Conservation (phyloP, 2,797 vertebrate species). For the Xerus rutilus region DNA sequence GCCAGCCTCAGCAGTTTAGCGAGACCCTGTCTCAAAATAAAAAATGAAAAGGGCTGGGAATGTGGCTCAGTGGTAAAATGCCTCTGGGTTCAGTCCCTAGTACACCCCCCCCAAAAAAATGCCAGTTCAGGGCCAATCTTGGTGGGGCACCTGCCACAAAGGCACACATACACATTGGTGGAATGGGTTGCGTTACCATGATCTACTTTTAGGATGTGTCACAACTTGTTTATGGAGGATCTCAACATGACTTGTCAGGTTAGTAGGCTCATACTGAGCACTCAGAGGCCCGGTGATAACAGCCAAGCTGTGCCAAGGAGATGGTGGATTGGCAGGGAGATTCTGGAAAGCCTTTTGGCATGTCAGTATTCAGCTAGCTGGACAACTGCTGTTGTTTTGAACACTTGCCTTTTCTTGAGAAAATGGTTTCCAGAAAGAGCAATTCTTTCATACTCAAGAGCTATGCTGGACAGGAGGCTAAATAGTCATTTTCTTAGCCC, state of each 20-base stretch:
- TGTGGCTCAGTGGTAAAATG: too few species aligned
- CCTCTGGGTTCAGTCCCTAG: too few species aligned
- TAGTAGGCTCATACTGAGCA: not conserved
- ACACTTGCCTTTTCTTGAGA: slow-evolving; percentile 30
- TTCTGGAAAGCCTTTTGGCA: not conserved
- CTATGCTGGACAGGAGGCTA: not conserved
- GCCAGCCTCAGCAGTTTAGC: too few species aligned
- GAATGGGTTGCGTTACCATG: not conserved
- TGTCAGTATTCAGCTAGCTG: not conserved
- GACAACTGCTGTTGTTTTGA: not conserved
- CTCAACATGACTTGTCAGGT: not conserved
- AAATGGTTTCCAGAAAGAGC: slow-evolving; percentile 56
- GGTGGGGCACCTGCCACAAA: not conserved
- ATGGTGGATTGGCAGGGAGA: not conserved
- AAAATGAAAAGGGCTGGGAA: too few species aligned
- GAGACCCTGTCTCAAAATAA: too few species aligned
- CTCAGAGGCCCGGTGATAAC: not conserved
- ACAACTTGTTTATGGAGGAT: not conserved
- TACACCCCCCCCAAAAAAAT: too few species aligned
- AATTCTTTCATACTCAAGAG: not conserved
- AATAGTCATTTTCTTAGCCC: slow-evolving; percentile 49
- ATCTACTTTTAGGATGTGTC: not conserved
- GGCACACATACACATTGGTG: not conserved
- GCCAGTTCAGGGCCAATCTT: not conserved
- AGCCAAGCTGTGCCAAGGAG: not conserved